phyloP scores from a whole-genome alignment of 2,888 invertebrate genomes.

The Lamellibrachia satsuma region DNA sequence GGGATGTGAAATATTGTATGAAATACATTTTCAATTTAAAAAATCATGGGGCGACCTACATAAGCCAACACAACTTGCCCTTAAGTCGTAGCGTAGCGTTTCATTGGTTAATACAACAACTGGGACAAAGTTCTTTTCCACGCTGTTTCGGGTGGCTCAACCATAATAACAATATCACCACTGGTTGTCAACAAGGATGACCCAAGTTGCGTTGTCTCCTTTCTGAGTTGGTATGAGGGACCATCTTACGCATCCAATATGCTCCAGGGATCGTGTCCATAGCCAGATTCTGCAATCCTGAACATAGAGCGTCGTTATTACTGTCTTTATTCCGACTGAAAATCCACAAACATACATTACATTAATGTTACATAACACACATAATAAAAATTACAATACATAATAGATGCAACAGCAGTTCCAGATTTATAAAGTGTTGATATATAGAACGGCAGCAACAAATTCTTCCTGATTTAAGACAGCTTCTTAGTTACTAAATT shows the following conservation, averaged over 20 bases:
- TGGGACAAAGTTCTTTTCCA: neutral
- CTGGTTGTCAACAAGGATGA: neutral
- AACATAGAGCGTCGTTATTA: neutral
- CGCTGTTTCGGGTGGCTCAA: neutral
- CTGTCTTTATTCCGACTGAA: too few species aligned
- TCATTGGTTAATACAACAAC: neutral
- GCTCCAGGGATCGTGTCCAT: neutral
- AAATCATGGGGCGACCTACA: neutral
- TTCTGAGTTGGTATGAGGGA: neutral
- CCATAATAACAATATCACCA: neutral
- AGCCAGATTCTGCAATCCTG: neutral
- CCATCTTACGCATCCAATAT: neutral
- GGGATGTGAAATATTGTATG: neutral
- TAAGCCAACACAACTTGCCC: neutral
- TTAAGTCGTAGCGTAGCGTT: neutral
- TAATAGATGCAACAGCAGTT: too few species aligned
- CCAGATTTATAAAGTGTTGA: too few species aligned
- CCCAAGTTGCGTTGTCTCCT: neutral
- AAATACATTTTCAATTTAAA: neutral
- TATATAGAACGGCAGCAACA: too few species aligned
- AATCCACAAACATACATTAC: too few species aligned
- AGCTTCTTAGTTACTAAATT: too few species aligned
- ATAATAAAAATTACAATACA: too few species aligned
- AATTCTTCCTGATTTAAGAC: too few species aligned
- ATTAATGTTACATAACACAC: too few species aligned